Conservation (phyloP, 37 sponge, comb jelly and placozoan species). For the Beroe forskalii region DNA sequence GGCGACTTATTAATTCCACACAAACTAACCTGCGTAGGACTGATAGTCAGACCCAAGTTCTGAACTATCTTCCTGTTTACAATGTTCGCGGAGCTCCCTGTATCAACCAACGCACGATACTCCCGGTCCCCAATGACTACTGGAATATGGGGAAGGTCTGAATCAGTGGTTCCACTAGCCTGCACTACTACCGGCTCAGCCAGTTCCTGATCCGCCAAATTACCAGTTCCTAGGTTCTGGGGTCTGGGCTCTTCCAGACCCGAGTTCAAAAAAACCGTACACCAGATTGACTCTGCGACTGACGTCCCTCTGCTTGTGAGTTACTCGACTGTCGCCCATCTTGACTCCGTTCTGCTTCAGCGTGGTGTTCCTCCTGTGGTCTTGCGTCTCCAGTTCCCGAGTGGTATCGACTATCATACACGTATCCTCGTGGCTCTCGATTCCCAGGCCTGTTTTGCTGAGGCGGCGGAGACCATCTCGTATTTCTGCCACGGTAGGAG, state of each 20-base stretch:
- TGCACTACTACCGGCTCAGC: not conserved
- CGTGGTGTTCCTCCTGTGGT: too few relatives aligned
- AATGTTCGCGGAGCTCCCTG: not conserved
- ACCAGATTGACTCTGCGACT: too few relatives aligned
- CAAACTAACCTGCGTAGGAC: not conserved
- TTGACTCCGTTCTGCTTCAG: too few relatives aligned
- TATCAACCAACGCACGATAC: not conserved
- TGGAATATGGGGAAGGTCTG: not conserved
- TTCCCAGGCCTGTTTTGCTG: too few relatives aligned
- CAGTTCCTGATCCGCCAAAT: not conserved
- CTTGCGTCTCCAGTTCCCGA: not conserved
- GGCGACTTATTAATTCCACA: not conserved
- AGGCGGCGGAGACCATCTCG: not conserved
- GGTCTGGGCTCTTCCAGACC: not conserved
- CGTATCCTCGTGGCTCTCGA: not conserved
- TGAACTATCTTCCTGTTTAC: not conserved
- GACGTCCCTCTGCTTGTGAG: too few relatives aligned
- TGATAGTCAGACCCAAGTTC: not conserved
- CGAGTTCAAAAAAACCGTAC: not conserved
- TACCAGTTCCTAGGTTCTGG: not conserved
- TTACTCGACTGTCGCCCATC: too few relatives aligned
- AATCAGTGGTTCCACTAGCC: not conserved
- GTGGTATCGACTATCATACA: not conserved
- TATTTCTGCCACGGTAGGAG: too few relatives aligned
- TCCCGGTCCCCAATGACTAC: not conserved